Base-by-base conservation (phyloP, 1,140 invertebrate genomes). In the Colletes latitarsis region DNA sequence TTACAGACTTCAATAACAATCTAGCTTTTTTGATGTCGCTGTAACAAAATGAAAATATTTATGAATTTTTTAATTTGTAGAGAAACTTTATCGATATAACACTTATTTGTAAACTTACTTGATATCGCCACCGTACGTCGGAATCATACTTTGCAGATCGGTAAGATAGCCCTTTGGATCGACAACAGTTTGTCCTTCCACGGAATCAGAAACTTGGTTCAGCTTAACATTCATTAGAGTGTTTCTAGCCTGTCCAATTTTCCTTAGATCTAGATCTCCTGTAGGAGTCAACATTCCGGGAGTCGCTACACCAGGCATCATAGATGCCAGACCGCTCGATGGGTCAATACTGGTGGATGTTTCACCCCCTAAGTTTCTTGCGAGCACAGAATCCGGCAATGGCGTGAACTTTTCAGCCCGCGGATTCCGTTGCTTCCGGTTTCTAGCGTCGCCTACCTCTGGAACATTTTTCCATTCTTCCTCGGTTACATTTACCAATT, bases 161-260 rank as follows among this genome's bases (percentile, higher is more conserved):
- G 99, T 99, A 10, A 99, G 94, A 92, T 99, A 99, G 14, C 99
- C 99, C 93, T 99, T 99, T 0, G 99, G 99, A 95, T 99, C 99
- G 3, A 99, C 98, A 0, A 99, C 99, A 21, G 99, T 99, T 94
- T 99, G 99, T 6, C 99, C 99, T 46, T 97, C 97, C 1, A 99
- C 99, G 9, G 99, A 99, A 94, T 99, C 99, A 0, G 99, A 99
- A 15, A 99, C 97, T 94, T 99, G 99, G 68, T 98, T 99, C 8
- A 99, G 92, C 94, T 99, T 99, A 0, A 99, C 99, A 91, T 99
- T 99, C 99, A 99, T 99, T 4, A 99, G 93, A n/a, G 98, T 99
- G 92, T 99, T 99, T 92, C 99, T 95, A 1, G 99, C 99, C 94
- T 99, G 98, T 53, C 99, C 99, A 91, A 99, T 99, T 95, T 99